A percentile compares a stretch with the other conserved stretches of the same genome.
These are phyloP conservation scores for Dipodomys stephensi DNA, from an alignment of 2,113 vertebrate genomes.

Conservation along the genomic window DNA sequence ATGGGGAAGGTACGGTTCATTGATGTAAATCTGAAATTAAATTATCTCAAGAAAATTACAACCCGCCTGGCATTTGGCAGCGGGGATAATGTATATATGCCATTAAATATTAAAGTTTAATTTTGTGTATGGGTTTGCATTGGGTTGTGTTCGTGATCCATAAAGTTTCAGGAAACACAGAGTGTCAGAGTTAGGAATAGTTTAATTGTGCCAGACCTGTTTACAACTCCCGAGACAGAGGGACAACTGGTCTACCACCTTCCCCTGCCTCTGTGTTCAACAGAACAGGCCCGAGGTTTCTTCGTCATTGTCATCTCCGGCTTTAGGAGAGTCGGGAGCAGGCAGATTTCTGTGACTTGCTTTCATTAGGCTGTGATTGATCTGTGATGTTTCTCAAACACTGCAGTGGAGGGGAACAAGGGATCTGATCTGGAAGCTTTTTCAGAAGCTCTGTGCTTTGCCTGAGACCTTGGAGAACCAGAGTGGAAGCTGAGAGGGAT, in stretches of 20 bases:
- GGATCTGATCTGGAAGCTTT: background rate
- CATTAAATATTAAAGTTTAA: constrained; percentile 95
- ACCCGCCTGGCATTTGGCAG: constrained; percentile 90
- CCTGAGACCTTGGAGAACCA: background rate
- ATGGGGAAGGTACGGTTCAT: constrained; percentile 86
- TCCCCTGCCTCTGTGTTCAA: background rate
- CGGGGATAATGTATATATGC: constrained; percentile 88
- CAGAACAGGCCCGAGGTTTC: background rate
- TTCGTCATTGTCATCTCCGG: accelerated
- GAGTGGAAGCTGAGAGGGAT: background rate
- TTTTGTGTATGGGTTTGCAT: constrained; percentile 83
- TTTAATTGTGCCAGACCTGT: background rate
- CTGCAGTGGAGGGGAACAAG: background rate
- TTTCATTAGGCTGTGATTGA: too few species aligned
- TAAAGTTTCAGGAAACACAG: background rate
- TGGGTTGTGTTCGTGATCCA: constrained; percentile 52
- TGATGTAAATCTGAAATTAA: constrained; percentile 91
- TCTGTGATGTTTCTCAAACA: background rate
- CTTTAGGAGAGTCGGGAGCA: background rate
- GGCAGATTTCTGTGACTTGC: background rate
- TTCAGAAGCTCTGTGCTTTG: background rate
- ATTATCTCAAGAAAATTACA: constrained; percentile 91
- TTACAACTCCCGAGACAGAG: background rate
- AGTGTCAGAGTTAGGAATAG: background rate
- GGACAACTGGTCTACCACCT: background rate